A percentile compares a stretch with the other conserved stretches of the same genome.
phyloP scores from a whole-genome alignment of 2,113 vertebrate species.

The Sceloporus undulatus region DNA sequence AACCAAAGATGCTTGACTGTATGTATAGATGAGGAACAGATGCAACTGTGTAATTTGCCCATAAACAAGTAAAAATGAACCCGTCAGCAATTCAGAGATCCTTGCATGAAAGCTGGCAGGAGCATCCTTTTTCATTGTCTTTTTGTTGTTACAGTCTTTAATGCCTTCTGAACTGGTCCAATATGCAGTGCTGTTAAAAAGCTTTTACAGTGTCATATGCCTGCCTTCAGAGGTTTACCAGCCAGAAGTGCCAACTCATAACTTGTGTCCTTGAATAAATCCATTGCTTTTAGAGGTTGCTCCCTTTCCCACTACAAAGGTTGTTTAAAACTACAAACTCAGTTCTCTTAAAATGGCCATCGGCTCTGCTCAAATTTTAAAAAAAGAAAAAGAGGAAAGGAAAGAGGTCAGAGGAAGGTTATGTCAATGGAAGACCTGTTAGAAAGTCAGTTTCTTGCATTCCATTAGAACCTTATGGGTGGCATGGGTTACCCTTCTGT shows the following conservation, averaged over 20 bases:
- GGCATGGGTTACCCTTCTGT: not conserved
- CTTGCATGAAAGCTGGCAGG: constrained; percentile 48
- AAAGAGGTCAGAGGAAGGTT: constrained; percentile 6
- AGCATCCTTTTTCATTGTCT: constrained; percentile 40
- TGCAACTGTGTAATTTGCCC: constrained; percentile 71
- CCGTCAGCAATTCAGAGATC: constrained; percentile 52
- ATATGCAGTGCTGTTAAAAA: constrained; percentile 44
- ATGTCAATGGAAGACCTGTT: constrained; percentile 23
- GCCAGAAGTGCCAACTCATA: constrained; percentile 38
- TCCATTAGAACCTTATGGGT: not conserved
- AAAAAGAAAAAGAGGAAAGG: not conserved
- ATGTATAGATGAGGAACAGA: constrained; percentile 65
- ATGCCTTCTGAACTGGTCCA: constrained; percentile 55
- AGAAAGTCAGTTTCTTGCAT: not conserved
- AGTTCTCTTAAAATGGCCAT: constrained; percentile 34
- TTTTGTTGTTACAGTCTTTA: constrained; percentile 49
- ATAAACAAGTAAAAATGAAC: constrained; percentile 72
- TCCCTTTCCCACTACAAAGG: constrained; percentile 22
- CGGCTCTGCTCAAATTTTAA: not conserved
- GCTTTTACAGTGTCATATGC: constrained; percentile 29
- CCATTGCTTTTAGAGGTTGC: constrained; percentile 18
- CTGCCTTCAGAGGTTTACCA: constrained; percentile 58
- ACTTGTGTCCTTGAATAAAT: constrained; percentile 44
- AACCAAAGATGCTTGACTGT: constrained; percentile 58
- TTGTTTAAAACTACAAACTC: not conserved